These are phyloP conservation scores for Melinaea menophilus DNA, from an alignment of 2,888 invertebrate genomes.

Conservation along the genomic window DNA sequence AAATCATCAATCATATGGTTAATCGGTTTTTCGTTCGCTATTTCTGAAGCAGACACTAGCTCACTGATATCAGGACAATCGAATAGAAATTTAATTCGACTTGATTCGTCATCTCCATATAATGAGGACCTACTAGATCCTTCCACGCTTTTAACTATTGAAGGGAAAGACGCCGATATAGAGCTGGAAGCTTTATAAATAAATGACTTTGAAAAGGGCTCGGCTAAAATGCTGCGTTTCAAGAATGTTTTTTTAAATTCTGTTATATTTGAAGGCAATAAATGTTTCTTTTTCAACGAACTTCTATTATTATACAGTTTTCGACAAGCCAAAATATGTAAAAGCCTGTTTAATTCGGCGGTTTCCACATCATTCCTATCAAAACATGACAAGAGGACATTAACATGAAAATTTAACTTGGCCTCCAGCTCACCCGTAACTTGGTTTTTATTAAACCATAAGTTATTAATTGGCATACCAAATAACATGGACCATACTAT, in stretches of 20 bases:
- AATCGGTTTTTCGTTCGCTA: conserved; percentile 50
- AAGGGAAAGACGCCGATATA: conserved; percentile 45
- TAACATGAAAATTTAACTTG: conserved; percentile 64
- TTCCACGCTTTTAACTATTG: conserved; percentile 49
- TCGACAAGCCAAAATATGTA: conserved; percentile 62
- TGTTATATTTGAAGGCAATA: conserved; percentile 44
- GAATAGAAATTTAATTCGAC: conserved; percentile 53
- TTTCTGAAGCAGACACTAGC: conserved; percentile 63
- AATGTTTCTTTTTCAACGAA: conserved; percentile 53
- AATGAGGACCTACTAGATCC: conserved; percentile 34
- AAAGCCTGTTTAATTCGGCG: conserved; percentile 55
- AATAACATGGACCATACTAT: conserved; percentile 51
- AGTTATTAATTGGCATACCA: conserved; percentile 56
- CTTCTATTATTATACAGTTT: conserved; percentile 67
- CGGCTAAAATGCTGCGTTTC: conserved; percentile 61
- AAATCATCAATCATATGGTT: conserved; percentile 62
- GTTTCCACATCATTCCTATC: conserved; percentile 61
- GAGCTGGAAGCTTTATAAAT: conserved; percentile 39
- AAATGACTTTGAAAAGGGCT: conserved; percentile 49
- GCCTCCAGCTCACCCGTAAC: conserved; percentile 51
- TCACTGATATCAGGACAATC: conserved; percentile 68
- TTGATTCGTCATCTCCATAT: conserved; percentile 39
- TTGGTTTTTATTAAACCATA: conserved; percentile 49
- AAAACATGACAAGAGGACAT: conserved; percentile 62
- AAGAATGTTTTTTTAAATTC: conserved; percentile 65